These are phyloP conservation scores for Drosophila paulistorum DNA, from an alignment of 1,140 invertebrate species.

Conservation along the genomic window DNA sequence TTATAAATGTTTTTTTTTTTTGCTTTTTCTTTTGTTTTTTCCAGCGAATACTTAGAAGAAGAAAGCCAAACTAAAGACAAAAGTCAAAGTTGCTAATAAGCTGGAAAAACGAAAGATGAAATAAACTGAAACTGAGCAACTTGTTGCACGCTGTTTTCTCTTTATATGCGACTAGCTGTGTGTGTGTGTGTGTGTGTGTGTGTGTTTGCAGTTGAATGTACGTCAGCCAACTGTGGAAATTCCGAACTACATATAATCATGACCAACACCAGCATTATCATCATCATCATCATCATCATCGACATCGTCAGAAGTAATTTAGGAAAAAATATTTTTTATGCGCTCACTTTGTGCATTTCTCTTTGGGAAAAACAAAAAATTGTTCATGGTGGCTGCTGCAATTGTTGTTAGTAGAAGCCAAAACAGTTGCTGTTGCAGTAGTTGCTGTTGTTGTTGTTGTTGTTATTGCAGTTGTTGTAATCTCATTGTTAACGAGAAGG, in stretches of 20 bases:
- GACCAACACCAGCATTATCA: conserved; percentile 57
- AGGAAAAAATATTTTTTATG: conserved; percentile 59
- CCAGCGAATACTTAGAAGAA: conserved; percentile 69
- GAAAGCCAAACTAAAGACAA: conserved; percentile 38
- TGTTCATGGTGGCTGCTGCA: conserved; percentile 33
- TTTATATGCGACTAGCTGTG: conserved; percentile 34
- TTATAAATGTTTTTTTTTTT: conserved; percentile 59
- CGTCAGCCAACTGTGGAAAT: conserved; percentile 74
- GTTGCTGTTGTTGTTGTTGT: conserved; percentile 19
- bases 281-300: conserved; percentile 48
- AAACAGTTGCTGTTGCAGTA: conserved; percentile 16
- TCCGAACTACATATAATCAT: conserved; percentile 75
- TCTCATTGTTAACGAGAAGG: conserved; percentile 74
- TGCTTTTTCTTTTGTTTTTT: conserved; percentile 37
- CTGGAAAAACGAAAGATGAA: conserved; percentile 58
- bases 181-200: conserved; percentile 33
- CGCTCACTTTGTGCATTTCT: conserved; percentile 58
- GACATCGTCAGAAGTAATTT: conserved; percentile 76
- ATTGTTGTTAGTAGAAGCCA: conserved; percentile 33
- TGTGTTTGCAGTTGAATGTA: conserved; percentile 69
- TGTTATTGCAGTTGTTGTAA: conserved; percentile 30
- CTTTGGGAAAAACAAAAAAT: conserved; percentile 57
- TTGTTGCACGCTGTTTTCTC: conserved; percentile 67
- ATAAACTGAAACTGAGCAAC: conserved; percentile 58
- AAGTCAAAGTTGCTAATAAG: conserved; percentile 72